phyloP scores from a whole-genome alignment of 2,113 vertebrate genomes.

The Oncorhynchus clarkii region DNA sequence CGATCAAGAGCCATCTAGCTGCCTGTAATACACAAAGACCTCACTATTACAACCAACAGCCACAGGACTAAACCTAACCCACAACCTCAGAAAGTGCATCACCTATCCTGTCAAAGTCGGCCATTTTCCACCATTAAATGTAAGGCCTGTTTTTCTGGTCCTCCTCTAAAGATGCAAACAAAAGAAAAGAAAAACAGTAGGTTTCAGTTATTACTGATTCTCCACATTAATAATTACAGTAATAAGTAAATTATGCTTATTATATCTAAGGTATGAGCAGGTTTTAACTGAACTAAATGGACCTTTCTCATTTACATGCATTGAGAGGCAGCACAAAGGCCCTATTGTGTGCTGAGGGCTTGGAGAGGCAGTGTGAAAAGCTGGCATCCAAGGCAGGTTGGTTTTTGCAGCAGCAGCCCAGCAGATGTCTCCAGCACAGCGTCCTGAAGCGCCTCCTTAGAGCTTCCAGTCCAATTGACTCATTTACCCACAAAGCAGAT shows the following conservation, averaged over 20 bases:
- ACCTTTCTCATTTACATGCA: constrained; percentile 65
- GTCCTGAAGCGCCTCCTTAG: constrained; percentile 62
- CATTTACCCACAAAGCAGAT: constrained; percentile 73
- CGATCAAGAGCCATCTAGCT: too few relatives aligned
- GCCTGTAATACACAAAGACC: too few relatives aligned
- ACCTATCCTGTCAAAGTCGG: too few relatives aligned
- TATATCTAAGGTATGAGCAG: constrained; percentile 70
- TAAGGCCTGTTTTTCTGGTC: constrained; percentile 19
- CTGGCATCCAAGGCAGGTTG: constrained; percentile 20
- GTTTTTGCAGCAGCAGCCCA: constrained; percentile 25
- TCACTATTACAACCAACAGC: too few relatives aligned
- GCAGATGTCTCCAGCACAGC: constrained; percentile 68
- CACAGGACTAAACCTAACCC: too few relatives aligned
- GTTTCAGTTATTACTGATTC: constrained; percentile 5
- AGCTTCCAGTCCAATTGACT: constrained; percentile 70
- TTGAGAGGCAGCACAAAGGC: constrained; percentile 52
- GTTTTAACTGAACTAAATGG: constrained; percentile 59
- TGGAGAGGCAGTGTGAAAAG: constrained; percentile 64
- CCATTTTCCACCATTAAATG: too few relatives aligned
- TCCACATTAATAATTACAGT: constrained; percentile 62
- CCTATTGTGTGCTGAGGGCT: constrained; percentile 66
- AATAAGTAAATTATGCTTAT: constrained; percentile 65
- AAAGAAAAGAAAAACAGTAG: too few relatives aligned
- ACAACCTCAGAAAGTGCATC: too few relatives aligned
- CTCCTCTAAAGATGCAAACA: constrained; percentile 42